Conservation (phyloP, 2,113 vertebrate species). For the Cricetomys ansorgei region DNA sequence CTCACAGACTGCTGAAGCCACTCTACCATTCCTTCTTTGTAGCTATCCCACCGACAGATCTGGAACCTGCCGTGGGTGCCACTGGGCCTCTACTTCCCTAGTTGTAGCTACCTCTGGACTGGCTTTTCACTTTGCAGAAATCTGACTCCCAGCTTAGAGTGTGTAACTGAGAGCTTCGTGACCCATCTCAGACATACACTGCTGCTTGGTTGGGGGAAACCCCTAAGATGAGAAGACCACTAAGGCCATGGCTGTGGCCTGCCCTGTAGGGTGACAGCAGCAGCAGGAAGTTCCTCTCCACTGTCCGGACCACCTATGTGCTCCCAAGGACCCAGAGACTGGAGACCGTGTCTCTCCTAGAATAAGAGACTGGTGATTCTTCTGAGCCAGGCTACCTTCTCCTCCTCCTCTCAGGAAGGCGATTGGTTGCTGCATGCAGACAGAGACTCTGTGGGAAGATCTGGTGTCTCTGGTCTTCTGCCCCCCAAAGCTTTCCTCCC, state of each 20-base stretch:
- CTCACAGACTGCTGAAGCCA: fast-evolving
- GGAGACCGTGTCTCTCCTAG: neutral
- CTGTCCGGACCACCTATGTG: neutral
- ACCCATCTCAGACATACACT: neutral
- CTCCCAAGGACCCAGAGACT: too few species aligned
- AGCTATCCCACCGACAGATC: fast-evolving
- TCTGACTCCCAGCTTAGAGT: neutral
- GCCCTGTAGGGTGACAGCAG: neutral
- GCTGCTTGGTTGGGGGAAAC: neutral
- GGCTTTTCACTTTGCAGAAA: neutral
- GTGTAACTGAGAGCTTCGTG: neutral
- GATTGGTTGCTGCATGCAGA: fast-evolving
- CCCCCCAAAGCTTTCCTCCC: neutral
- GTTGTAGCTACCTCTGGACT: neutral
- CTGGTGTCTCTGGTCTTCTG: neutral
- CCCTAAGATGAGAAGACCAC: neutral
- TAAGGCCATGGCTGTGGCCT: neutral
- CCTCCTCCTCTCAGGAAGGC: neutral
- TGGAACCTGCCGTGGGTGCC: fast-evolving
- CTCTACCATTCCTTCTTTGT: neutral
- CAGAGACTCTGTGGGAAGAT: neutral
- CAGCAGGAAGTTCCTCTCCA: neutral
- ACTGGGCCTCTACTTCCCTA: slow-evolving; percentile 15
- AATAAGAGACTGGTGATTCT: neutral
- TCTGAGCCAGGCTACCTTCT: neutral